A percentile compares a stretch with the other conserved stretches of the same genome.
Conservation (phyloP, 2,888 invertebrate genomes). For the Oegoconia quadripuncta region DNA sequence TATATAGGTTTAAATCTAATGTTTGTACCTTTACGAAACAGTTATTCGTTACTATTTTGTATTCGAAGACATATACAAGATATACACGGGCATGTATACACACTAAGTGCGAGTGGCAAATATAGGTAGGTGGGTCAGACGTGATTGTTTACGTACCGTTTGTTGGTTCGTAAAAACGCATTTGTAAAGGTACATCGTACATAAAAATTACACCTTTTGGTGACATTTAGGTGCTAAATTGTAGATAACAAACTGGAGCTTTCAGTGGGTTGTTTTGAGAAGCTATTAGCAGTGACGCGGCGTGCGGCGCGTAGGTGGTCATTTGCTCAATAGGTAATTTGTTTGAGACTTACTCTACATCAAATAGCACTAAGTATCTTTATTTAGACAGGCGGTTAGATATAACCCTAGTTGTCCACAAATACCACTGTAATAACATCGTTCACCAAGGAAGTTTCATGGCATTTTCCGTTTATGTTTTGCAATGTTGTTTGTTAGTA, state of each 20-base stretch:
- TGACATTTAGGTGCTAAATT: slow-evolving; percentile 39
- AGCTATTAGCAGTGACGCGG: slow-evolving; percentile 41
- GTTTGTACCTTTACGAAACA: background rate
- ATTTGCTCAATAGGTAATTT: too few relatives aligned
- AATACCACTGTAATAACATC: too few relatives aligned
- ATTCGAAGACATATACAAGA: slow-evolving; percentile 1
- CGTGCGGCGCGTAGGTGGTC: slow-evolving; percentile 43
- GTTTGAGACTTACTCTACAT: too few relatives aligned
- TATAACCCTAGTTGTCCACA: too few relatives aligned
- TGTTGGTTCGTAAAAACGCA: slow-evolving; percentile 20
- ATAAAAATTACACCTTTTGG: slow-evolving; percentile 32
- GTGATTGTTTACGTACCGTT: slow-evolving; percentile 22
- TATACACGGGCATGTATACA: background rate
- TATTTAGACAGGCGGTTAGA: slow-evolving; percentile 1
- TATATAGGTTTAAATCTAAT: too few relatives aligned
- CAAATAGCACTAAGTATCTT: too few relatives aligned
- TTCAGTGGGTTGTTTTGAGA: slow-evolving; percentile 41
- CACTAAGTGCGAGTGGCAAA: slow-evolving; percentile 11
- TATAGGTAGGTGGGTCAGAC: slow-evolving; percentile 26
- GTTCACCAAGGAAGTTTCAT: too few relatives aligned
- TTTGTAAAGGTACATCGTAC: slow-evolving; percentile 18
- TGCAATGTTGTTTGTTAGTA: too few relatives aligned
- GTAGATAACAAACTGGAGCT: slow-evolving; percentile 38
- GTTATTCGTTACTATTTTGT: slow-evolving; percentile 2
- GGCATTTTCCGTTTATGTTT: too few relatives aligned